These are phyloP conservation scores for Rhinichthys klamathensis DNA, from an alignment of 2,113 vertebrate species.

Conservation along the genomic window DNA sequence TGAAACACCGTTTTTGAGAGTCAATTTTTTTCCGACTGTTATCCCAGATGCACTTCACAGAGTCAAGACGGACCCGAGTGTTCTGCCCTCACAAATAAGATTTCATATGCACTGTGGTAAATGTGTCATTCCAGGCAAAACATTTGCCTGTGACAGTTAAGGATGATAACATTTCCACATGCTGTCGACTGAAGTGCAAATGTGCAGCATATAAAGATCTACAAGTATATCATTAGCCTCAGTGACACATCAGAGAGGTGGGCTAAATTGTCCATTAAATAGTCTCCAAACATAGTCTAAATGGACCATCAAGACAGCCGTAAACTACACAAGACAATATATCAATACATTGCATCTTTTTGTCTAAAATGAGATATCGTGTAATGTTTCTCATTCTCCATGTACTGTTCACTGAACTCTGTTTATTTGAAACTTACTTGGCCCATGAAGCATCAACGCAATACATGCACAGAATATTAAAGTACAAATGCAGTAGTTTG, in stretches of 20 bases:
- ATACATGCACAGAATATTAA: conserved; percentile 48
- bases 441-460: conserved; percentile 58
- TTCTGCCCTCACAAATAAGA: neutral
- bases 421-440: neutral
- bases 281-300: conserved; percentile 51
- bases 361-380: conserved; percentile 3
- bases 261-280: conserved; percentile 57
- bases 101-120: conserved; percentile 22
- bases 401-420: neutral
- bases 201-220: conserved; percentile 47
- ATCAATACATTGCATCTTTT: conserved; percentile 19
- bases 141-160: conserved; percentile 34
- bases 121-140: conserved; percentile 19
- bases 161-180: conserved; percentile 30
- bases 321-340: neutral
- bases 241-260: conserved; percentile 44
- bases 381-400: conserved; percentile 1
- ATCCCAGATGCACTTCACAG: neutral
- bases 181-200: conserved; percentile 47
- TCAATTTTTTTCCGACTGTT: conserved; percentile 1
- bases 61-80: neutral
- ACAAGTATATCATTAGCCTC: conserved; percentile 51
- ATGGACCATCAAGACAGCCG: conserved; percentile 60
- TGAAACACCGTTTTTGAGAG: neutral
- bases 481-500: conserved; percentile 22